phyloP scores from a whole-genome alignment of 2,113 vertebrate genomes.

The Mormyrus iriodes region DNA sequence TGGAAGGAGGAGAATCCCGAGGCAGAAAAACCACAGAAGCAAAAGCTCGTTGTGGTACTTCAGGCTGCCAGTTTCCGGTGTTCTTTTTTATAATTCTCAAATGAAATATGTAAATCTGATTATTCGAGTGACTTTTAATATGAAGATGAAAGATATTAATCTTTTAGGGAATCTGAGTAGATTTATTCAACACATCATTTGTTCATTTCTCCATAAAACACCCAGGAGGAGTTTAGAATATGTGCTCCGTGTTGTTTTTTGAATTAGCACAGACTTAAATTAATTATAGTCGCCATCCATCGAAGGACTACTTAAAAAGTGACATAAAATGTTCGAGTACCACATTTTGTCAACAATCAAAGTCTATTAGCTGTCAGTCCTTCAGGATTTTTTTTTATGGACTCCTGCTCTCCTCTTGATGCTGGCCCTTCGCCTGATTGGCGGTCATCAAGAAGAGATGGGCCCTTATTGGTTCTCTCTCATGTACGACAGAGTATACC shows the following conservation, averaged over 20 bases:
- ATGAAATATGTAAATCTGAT: constrained; percentile 48
- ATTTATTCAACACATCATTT: constrained; percentile 27
- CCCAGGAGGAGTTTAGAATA: constrained; percentile 42
- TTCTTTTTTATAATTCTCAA: constrained; percentile 45
- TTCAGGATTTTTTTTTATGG: neutral
- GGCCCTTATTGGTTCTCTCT: neutral
- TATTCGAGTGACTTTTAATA: constrained; percentile 36
- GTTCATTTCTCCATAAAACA: constrained; percentile 34
- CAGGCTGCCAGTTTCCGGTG: constrained; percentile 24
- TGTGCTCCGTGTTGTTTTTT: constrained; percentile 29
- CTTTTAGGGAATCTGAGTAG: neutral
- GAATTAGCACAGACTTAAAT: constrained; percentile 25
- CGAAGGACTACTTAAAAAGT: neutral
- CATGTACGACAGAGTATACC: neutral
- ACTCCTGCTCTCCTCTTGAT: neutral
- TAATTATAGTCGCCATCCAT: constrained; percentile 40
- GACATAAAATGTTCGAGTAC: neutral
- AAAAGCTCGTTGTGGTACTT: constrained; percentile 28
- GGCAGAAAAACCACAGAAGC: constrained; percentile 18
- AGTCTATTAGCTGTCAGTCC: neutral
- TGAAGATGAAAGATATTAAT: constrained; percentile 38
- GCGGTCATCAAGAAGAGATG: neutral
- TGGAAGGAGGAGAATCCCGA: constrained; percentile 37
- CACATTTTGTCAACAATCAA: neutral
- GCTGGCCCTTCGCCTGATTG: neutral